Base-by-base conservation (phyloP, 2,113 vertebrate genomes). In the Cheilinus undulatus region DNA sequence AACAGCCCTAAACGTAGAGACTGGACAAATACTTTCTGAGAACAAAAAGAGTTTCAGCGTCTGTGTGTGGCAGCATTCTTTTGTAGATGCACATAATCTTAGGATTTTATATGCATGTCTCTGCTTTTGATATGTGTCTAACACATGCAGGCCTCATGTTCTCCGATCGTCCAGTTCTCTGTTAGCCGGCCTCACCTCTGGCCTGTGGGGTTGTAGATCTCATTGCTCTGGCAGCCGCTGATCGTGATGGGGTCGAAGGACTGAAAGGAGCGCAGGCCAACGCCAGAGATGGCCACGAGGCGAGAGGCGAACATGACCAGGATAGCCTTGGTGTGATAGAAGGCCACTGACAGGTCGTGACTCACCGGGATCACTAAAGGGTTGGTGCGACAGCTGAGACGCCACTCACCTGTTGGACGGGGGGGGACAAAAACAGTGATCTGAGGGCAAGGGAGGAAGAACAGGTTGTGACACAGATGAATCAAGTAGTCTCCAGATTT, bases 231-330 rank as follows among this genome's bases (percentile, higher is more conserved):
- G 93, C 98, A 99, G 92, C 96, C 95, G 85, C 96, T 98, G 92
- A 99, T 97, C 81, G 96, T 97, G 94, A 99, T 96, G 53, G 97
- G 97, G 94, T 99, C 98, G 89, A 99, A 99, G 92, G 96, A 97
- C 93, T 98, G 96, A 93, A 99, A 99, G 86, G 97, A 98, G 83
- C 98, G 96, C 84, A 99, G 92, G 91, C 96, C 98, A 80, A 99
- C 95, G 69, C 98, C 98, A 0, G 98, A 99, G 94, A 99, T 95
- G 86, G 98, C 98, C 76, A 99, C 96, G 59, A 96, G 93, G 64
- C 89, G 90, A 27, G 96, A 99, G 77, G 92, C 93, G 88, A 99
- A 99, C 90, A 92, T 95, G 88, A 99, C 95, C 80, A 95, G 93
- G 74, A 99, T 96, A 34, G 96, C 95, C 87, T 95, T 95, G 85